Conservation (phyloP, 2,113 vertebrate genomes). For the Thymallus thymallus region DNA sequence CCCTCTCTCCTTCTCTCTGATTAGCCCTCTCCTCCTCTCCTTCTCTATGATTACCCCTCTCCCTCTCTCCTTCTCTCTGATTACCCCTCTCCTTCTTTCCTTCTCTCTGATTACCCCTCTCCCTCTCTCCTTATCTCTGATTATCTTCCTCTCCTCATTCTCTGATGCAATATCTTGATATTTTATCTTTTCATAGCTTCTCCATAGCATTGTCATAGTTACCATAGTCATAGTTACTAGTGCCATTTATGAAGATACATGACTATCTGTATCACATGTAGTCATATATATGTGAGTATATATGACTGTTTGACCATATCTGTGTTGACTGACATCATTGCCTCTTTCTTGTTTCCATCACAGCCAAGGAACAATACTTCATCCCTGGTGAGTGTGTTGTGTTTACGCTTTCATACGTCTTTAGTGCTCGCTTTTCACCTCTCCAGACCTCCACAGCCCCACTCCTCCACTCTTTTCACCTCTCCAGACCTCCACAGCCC, state of each 20-base stretch:
- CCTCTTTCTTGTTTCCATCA: slow-evolving; percentile 76
- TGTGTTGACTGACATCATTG: slow-evolving; percentile 69
- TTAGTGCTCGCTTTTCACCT: slow-evolving; percentile 39
- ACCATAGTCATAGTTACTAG: too few species aligned
- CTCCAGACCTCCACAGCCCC: too few species aligned
- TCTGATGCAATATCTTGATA: neutral
- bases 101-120: too few species aligned
- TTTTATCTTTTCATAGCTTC: too few species aligned
- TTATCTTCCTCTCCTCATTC: slow-evolving; percentile 10
- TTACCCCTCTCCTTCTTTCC: too few species aligned
- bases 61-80: too few species aligned
- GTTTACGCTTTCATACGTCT: slow-evolving; percentile 42
- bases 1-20: too few species aligned
- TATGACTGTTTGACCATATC: slow-evolving; percentile 68
- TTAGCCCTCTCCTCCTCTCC: too few species aligned
- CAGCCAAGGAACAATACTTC: slow-evolving; percentile 83
- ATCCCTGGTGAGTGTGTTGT: slow-evolving; percentile 79
- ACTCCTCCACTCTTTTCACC: too few species aligned
- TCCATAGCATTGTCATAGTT: too few species aligned
- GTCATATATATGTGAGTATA: slow-evolving; percentile 67
- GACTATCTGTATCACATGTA: slow-evolving; percentile 14
- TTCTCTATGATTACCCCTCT: too few species aligned
- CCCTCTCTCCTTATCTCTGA: slow-evolving; percentile 4
- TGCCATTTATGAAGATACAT: neutral
- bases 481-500: slow-evolving; percentile 15